phyloP scores from a whole-genome alignment of 2,888 invertebrate species.

The Taenaris catops region DNA sequence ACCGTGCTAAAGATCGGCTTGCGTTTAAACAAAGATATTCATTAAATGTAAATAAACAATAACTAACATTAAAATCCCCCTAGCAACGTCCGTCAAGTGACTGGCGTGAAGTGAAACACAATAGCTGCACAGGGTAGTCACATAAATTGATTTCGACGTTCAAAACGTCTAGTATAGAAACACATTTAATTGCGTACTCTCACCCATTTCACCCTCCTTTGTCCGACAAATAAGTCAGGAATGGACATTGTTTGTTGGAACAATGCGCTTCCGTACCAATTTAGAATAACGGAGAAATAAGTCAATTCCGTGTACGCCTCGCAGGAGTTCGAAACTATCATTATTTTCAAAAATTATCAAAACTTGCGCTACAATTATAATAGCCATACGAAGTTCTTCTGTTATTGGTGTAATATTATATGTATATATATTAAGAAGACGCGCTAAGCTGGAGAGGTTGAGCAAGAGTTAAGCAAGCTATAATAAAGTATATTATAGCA shows the following conservation, averaged over 20 bases:
- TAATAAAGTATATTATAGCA: no score
- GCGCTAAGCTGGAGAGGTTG: no score
- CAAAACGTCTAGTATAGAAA: conserved; percentile 44
- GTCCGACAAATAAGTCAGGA: conserved; percentile 17
- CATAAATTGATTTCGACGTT: conserved; percentile 52
- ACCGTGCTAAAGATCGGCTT: no score
- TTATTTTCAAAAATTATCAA: no score
- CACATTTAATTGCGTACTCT: conserved; percentile 61
- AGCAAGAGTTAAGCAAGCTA: no score
- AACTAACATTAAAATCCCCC: conserved; percentile 47
- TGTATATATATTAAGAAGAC: no score
- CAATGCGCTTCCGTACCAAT: conserved; percentile 12
- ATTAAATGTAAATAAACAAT: conserved; percentile 51
- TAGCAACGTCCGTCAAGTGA: conserved; percentile 47
- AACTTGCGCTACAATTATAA: no score
- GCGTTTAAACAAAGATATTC: conserved; percentile 32
- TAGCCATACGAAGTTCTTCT: no score
- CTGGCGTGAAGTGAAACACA: conserved; percentile 60
- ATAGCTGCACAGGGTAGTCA: conserved; percentile 56
- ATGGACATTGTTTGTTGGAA: conserved; percentile 19
- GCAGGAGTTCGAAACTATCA: no score
- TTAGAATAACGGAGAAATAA: no score
- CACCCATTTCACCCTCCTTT: conserved; percentile 37
- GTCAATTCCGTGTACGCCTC: no score
- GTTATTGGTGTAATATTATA: no score